Percentiles rank a stretch among this genome's conserved stretches.
Evolutionary conservation across 2,113 vertebrate genomes (phyloP).

Genomic region (Clarias macrocephalus): DNA sequence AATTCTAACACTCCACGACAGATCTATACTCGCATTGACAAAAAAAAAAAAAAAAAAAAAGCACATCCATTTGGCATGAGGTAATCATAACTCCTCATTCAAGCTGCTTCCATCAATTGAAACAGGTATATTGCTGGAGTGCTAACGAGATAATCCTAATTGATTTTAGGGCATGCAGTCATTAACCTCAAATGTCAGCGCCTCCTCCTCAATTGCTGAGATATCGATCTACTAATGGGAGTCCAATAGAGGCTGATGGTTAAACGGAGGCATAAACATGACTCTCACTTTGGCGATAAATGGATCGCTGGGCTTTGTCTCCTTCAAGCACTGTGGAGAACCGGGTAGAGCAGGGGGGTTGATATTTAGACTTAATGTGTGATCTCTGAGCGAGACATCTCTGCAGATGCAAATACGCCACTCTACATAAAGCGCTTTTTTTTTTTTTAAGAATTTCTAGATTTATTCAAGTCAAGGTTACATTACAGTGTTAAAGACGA

Average conservation of each 20-base stretch:
- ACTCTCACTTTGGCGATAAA: conserved; percentile 45
- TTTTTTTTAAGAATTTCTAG: background rate
- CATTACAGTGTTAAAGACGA: background rate
- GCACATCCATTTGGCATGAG: conserved; percentile 45
- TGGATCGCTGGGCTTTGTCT: conserved; percentile 35
- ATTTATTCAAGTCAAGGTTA: background rate
- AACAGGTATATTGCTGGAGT: conserved; percentile 44
- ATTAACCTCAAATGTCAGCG: conserved; percentile 62
- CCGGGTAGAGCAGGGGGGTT: background rate
- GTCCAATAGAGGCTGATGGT: conserved; percentile 60
- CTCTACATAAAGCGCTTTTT: background rate
- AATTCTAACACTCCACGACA: conserved; percentile 34
- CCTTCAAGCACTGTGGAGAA: background rate
- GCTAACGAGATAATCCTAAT: conserved; percentile 56
- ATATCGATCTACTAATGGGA: conserved; percentile 67
- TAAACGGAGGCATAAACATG: conserved; percentile 56
- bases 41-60: conserved; percentile 6
- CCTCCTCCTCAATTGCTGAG: conserved; percentile 53
- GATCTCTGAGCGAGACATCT: background rate
- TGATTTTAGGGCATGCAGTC: conserved; percentile 61
- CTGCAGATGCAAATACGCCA: background rate
- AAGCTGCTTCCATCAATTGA: conserved; percentile 38
- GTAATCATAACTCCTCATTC: conserved; percentile 53
- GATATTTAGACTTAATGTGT: background rate
- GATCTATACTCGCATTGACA: conserved; percentile 46